A percentile compares a stretch with the other conserved stretches of the same genome.
Evolutionary conservation across 2,797 vertebrate genomes (phyloP).

Genomic region (Cirrhinus molitorella): DNA sequence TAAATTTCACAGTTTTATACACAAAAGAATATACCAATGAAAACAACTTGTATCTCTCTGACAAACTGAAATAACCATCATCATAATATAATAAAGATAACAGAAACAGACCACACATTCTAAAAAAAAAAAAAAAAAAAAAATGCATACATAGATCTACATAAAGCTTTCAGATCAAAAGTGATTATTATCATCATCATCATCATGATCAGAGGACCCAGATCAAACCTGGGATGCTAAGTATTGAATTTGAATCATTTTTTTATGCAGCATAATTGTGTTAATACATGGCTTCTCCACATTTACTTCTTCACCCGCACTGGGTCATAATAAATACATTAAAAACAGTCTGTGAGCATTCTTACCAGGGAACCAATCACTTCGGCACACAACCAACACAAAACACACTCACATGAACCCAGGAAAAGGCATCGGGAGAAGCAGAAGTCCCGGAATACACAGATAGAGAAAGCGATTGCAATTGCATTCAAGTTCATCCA

Average conservation of each 20-base stretch:
- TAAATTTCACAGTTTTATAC: conserved; percentile 96
- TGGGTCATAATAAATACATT: conserved; percentile 82
- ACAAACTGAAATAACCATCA: conserved; percentile 82
- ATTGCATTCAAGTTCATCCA: conserved; percentile 62
- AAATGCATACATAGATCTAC: conserved; percentile 84
- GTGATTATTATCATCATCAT: conserved; percentile 84
- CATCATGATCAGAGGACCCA: conserved; percentile 65
- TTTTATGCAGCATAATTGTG: conserved; percentile 81
- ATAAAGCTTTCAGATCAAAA: conserved; percentile 95
- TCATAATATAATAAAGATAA: conserved; percentile 69
- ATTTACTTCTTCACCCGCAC: conserved; percentile 71
- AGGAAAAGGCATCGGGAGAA: conserved; percentile 60
- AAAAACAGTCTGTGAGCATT: conserved; percentile 77
- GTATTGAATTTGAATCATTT: conserved; percentile 67
- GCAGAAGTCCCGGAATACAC: conserved; percentile 53
- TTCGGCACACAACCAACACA: conserved; percentile 52
- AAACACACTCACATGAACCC: conserved; percentile 53
- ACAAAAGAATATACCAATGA: conserved; percentile 68
- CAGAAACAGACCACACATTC: conserved; percentile 82
- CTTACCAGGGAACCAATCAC: conserved; percentile 69
- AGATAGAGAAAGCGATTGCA: conserved; percentile 58
- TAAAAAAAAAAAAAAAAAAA: conserved; percentile 76
- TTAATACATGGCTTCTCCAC: conserved; percentile 89
- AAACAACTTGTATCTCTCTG: conserved; percentile 81
- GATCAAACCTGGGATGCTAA: conserved; percentile 71